phyloP scores from a whole-genome alignment of 2,888 invertebrate species.

The Marasmarcha lunaedactyla region DNA sequence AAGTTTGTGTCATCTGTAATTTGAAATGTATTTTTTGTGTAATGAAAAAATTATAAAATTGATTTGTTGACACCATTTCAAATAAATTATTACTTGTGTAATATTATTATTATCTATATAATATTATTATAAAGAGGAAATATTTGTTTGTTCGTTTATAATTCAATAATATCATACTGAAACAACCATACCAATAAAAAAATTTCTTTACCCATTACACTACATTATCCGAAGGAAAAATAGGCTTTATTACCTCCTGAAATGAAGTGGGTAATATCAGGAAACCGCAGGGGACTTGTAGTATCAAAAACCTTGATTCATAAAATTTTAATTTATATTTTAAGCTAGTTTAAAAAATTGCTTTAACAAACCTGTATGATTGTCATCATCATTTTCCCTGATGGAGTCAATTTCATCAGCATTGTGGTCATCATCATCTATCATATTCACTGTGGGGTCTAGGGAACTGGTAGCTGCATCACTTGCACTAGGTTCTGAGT shows the following conservation, averaged over 20 bases:
- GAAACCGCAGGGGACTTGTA: no score
- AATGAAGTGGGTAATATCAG: no score
- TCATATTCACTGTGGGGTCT: slow-evolving; percentile 18
- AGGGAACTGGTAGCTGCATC: slow-evolving; percentile 26
- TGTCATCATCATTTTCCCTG: slow-evolving; percentile 10
- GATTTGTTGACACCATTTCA: slow-evolving; percentile 3
- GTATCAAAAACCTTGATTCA: no score
- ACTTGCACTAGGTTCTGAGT: slow-evolving; percentile 26
- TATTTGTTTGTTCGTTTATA: background rate
- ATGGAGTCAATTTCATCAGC: slow-evolving; percentile 23
- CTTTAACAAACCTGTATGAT: slow-evolving; percentile 24
- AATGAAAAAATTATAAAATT: background rate
- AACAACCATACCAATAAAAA: no score
- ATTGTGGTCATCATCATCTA: slow-evolving; percentile 41
- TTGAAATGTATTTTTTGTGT: no score
- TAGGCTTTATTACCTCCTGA: no score
- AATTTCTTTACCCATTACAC: no score
- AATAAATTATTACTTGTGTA: background rate
- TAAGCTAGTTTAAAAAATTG: no score
- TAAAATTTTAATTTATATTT: no score
- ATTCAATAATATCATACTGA: no score
- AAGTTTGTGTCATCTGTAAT: slow-evolving; percentile 16
- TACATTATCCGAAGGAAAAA: no score
- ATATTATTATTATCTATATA: background rate
- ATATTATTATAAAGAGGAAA: no score